Evolutionary conservation across 2,797 vertebrate species (phyloP).

Genomic region (Pogonophryne albipinna): DNA sequence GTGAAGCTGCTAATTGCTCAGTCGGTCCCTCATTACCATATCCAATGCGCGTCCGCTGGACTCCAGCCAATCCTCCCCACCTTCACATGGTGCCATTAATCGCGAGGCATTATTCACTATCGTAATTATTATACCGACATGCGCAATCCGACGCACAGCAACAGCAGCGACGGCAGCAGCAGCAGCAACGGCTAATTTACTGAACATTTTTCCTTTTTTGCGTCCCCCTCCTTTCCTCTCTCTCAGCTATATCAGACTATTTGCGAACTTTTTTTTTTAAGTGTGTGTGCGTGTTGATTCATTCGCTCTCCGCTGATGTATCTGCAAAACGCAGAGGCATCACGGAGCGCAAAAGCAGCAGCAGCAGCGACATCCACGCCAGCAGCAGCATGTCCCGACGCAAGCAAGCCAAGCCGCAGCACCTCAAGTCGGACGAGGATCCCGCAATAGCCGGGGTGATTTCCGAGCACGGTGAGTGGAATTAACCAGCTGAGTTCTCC

Average conservation of each 20-base stretch:
- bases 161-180: conserved; percentile 73
- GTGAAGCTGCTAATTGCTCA: conserved; percentile 93
- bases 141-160: conserved; percentile 88
- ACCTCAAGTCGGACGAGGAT: conserved; percentile 98
- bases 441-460: conserved; percentile 89
- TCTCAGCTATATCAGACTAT: conserved; percentile 81
- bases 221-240: conserved; percentile 30
- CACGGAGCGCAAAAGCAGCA: conserved; percentile 84
- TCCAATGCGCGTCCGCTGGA: conserved; percentile 94
- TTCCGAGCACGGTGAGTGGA: conserved; percentile 93
- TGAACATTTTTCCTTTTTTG: conserved; percentile 43
- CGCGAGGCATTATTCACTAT: conserved; percentile 97
- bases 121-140: conserved; percentile 97
- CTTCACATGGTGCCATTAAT: conserved; percentile 92
- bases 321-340: conserved; percentile 90
- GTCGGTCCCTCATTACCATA: conserved; percentile 97
- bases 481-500: conserved; percentile 28
- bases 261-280: conserved; percentile 80
- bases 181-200: conserved; percentile 85
- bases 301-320: conserved; percentile 89
- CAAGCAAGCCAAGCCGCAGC: conserved; percentile 99
- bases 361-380: conserved; percentile 70
- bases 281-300: conserved; percentile 67
- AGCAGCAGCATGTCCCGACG: conserved; percentile 97
- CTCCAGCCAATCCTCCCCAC: conserved; percentile 92